A percentile compares a stretch with the other conserved stretches of the same genome.
These are phyloP conservation scores for Drosophila ustulata DNA, from an alignment of 2,888 invertebrate species.

Conservation along the genomic window DNA sequence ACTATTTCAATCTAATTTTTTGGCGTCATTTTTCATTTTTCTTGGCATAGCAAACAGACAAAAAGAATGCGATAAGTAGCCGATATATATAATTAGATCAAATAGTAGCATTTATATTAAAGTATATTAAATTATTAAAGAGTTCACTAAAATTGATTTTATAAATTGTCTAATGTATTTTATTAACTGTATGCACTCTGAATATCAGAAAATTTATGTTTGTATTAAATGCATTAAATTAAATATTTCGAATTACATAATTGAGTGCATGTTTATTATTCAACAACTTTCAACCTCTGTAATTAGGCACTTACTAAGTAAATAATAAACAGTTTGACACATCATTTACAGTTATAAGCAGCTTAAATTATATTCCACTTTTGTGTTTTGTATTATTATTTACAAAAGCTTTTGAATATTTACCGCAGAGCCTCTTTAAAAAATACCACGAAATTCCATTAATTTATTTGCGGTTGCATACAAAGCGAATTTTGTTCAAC, in stretches of 20 bases:
- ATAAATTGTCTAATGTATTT: not conserved
- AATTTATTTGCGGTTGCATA: constrained; percentile 55
- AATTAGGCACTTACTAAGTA: constrained; percentile 17
- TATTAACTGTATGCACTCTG: not conserved
- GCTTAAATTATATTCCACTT: constrained; percentile 45
- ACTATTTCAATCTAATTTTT: constrained; percentile 49
- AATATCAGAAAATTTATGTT: not conserved
- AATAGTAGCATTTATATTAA: not conserved
- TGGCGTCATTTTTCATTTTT: constrained; percentile 63
- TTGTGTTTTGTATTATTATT: constrained; percentile 16
- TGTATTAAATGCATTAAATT: too few relatives aligned
- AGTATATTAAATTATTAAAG: not conserved
- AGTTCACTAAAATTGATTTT: not conserved
- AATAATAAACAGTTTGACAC: constrained; percentile 35
- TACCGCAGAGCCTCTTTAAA: constrained; percentile 35
- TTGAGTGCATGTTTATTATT: not conserved
- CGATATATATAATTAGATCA: constrained; percentile 4
- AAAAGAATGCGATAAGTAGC: constrained; percentile 18
- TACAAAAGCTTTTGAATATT: constrained; percentile 26
- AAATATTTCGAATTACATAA: too few relatives aligned
- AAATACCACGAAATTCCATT: constrained; percentile 54
- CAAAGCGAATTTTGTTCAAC: constrained; percentile 28
- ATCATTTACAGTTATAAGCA: constrained; percentile 28
- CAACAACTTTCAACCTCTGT: constrained; percentile 9
- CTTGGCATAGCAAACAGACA: constrained; percentile 28